Evolutionary conservation across 2,797 vertebrate genomes (phyloP).

Genomic region (Danio jaintianensis): DNA sequence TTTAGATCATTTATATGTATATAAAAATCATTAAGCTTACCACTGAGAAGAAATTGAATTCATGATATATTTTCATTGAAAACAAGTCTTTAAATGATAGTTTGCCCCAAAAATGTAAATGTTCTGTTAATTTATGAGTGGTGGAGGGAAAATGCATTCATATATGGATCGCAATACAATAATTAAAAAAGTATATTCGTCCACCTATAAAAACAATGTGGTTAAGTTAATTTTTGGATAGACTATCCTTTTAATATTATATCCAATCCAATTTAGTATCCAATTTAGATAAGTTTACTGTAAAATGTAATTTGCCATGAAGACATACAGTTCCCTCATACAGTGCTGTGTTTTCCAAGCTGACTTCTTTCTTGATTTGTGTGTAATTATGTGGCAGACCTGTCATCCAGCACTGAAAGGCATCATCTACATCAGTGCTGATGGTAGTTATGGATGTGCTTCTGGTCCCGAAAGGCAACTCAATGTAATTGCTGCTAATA

Average conservation of each 20-base stretch:
- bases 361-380: conserved; percentile 50
- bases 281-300: not conserved
- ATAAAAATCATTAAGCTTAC: no score
- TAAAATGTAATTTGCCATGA: not conserved
- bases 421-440: conserved; percentile 40
- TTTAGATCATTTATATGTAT: no score
- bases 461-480: conserved; percentile 62
- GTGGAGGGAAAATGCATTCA: no score
- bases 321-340: conserved; percentile 24
- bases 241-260: conserved; percentile 2
- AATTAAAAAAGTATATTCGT: no score
- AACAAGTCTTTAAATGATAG: no score
- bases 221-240: no score
- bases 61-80: no score
- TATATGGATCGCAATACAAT: no score
- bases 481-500: conserved; percentile 67
- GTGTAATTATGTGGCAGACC: conserved; percentile 55
- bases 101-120: no score
- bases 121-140: no score
- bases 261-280: not conserved
- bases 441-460: conserved; percentile 37
- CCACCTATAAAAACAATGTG: no score
- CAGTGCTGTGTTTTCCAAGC: conserved; percentile 21
- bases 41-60: no score
- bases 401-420: conserved; percentile 52